Conservation (phyloP, 2,888 invertebrate species). For the Oligia fasciuncula region DNA sequence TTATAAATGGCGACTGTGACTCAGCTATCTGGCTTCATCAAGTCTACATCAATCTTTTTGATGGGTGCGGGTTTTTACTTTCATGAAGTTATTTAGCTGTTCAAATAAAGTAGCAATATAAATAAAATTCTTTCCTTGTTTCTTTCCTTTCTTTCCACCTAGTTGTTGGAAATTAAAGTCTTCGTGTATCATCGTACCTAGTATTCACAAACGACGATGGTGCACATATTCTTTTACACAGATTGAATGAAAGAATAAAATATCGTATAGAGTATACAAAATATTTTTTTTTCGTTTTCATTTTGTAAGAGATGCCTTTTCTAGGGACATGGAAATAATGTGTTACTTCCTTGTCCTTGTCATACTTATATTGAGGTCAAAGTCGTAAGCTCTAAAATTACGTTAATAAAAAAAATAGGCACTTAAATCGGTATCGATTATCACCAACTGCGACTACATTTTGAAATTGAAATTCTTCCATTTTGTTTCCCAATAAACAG, state of each 20-base stretch:
- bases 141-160: background rate
- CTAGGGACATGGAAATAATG: background rate
- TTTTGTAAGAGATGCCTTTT: background rate
- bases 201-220: background rate
- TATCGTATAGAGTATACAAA: background rate
- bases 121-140: constrained; percentile 1
- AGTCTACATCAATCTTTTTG: constrained; percentile 68
- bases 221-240: too few species aligned
- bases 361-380: background rate
- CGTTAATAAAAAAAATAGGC: background rate
- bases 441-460: constrained; percentile 1
- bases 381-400: background rate
- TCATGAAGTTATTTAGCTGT: constrained; percentile 48
- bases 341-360: background rate
- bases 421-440: constrained; percentile 1
- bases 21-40: constrained; percentile 67
- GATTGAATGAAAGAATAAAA: background rate
- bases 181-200: background rate
- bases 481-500: constrained; percentile 46
- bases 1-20: constrained; percentile 68
- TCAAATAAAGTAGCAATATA: constrained; percentile 21
- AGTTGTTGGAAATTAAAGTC: background rate
- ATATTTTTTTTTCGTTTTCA: background rate
- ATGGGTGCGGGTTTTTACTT: constrained; percentile 43
- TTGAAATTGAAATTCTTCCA: constrained; percentile 8